Base-by-base conservation (phyloP, 2,113 vertebrate species). In the Salvelinus fontinalis region DNA sequence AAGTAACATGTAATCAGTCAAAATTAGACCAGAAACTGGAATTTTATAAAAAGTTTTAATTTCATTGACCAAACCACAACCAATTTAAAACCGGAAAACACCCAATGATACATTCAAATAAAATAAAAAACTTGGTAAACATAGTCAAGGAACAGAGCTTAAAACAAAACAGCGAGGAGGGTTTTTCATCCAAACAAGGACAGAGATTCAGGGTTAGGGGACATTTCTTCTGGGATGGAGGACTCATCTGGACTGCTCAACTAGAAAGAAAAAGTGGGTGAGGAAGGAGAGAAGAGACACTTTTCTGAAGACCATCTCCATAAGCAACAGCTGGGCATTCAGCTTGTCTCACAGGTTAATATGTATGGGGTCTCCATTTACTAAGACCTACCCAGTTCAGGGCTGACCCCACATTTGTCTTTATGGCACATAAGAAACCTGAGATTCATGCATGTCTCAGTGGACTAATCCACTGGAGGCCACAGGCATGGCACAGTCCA, bases 41-140 rank as follows among this genome's bases (percentile, higher is more conserved):
- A 85, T 89, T 90, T 91, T 93, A 92, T 93, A 94, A 92, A 94
- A 94, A 89, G 86, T 92, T 92, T 93, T 93, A 93, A 93, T 93
- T 86, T 79, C 84, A 90, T 80, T 83, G 73, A 84, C 76, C 84
- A 90, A 84, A 89, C 74, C 74, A 82, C 81, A 70, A 75, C 11
- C 18, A 91, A 86, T 8, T 12, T 54, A 83, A 89, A 85, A 91
- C 20, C 59, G 67, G 7, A 85, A 68, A 79, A 78, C 49, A 85
- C 24, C 8, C 51, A 59, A 72, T 87, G 12, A 75, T 67, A 85
- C 83, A 87, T 84, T 88, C 87, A 92, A 91, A 89, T 72, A 86
- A 88, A n/a, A n/a, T n/a, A n/a, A 72, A 66, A 86, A 84, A 83
- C 24, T 74, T 85, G 76, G 78, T 85, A 84, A 87, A 79, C 67